Conservation (phyloP, 2,113 vertebrate species). For the Hemicordylus capensis region DNA sequence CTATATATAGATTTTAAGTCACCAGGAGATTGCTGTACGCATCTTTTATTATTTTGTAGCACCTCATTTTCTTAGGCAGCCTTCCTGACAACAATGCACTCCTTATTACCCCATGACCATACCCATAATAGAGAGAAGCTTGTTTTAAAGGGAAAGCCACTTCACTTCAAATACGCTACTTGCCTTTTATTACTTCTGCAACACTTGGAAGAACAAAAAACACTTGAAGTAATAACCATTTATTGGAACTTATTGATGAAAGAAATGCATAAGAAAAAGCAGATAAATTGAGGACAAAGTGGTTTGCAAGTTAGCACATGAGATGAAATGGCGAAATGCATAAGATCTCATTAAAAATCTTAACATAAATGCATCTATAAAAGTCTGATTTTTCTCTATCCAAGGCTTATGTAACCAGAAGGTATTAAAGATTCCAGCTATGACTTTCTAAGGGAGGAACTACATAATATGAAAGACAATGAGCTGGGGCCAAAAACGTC, state of each 20-base stretch:
- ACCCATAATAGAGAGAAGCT: neutral
- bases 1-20: neutral
- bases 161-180: neutral
- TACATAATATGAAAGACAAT: neutral
- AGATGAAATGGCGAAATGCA: neutral
- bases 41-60: slow-evolving; percentile 14
- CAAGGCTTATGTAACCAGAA: neutral
- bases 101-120: neutral
- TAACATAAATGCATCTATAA: neutral
- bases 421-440: slow-evolving; percentile 12
- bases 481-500: neutral
- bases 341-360: neutral
- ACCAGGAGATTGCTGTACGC: neutral
- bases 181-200: too few species aligned
- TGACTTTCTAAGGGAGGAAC: neutral
- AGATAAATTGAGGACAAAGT: slow-evolving; percentile 19
- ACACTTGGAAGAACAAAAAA: too few species aligned
- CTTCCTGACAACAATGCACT: neutral
- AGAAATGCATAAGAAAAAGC: slow-evolving; percentile 28
- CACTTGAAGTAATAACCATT: slow-evolving; percentile 5
- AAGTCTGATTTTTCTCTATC: neutral
- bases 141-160: neutral
- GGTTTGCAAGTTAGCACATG: neutral
- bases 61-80: neutral
- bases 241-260: too few species aligned